Evolutionary conservation across 2,888 invertebrate species (phyloP), one percentile per base, ranked within the genome.

Genomic region (Reticulitermes lucifugus): DNA sequence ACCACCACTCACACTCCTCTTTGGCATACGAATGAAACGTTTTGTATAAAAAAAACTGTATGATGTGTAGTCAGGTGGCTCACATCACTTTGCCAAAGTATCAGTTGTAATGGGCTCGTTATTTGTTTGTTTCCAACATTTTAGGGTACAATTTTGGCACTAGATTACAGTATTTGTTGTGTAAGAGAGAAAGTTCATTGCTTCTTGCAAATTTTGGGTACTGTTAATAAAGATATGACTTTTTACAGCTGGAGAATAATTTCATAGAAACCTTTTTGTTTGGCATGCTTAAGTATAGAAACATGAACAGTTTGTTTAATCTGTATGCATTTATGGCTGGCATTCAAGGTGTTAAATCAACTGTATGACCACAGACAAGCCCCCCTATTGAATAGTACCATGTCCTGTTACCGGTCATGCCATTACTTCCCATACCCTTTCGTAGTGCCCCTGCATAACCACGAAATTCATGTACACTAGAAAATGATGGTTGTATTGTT

Each of bases 221-320:
- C 86, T 86, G 86, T 86, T 86, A 86, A 86, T 86, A 86, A 86
- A 86, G 85, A 86, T 81, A 71, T 79, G 85, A 77, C 79, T 85
- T 85, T 85, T 65, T 85, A 85, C 55, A 84, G 46, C 22, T 65
- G 60, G 22, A 51, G 35, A 41, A 12, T 29, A 35, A 9, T 55
- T 29, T 55, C 10, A 55, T 55, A 21, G 21, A 55, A 25, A n/a
- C 59, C 60, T 51, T 7, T 25, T 12, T 79, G 51, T 79, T 51
- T 79, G 22, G 79, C 46, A 51, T 79, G 22, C 22, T 59, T 55
- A 80, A 80, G 14, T 41, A 18, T 25, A 10, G 41, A 77, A 77
- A n/a, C 14, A 14, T 65, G 65, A 65, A 60, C 21, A 14, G 14
- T 60, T 21, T 18, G 12, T 60, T 60, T 35, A 35, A 4, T 35